Evolutionary conservation across 2,113 vertebrate species (phyloP), one percentile per base, ranked within the genome.

Genomic region (Madoqua kirkii): DNA sequence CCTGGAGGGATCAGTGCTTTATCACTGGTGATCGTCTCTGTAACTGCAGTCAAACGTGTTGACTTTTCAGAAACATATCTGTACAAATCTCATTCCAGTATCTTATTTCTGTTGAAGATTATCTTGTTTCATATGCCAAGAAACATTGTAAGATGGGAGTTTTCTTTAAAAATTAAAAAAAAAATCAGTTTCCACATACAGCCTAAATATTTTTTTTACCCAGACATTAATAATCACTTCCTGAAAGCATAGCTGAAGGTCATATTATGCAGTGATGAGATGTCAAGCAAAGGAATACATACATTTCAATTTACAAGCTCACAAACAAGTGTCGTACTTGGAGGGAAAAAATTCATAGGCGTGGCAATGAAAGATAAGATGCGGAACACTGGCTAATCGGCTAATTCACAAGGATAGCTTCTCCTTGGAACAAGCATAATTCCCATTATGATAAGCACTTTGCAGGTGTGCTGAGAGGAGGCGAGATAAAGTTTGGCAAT

Each of bases 361-460:
- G 79, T 96, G 85, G 82, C 91, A 93, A 97, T 95, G 82, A 96
- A 95, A 93, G 96, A 97, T 76, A 97, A 96, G 90, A 96, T 94
- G 89, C 6, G 43, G 79, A 96, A 96, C 88, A 94, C 67, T 96
- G 48, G 82, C 84, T 98, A 97, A 97, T 95, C 97, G 97, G 92
- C 23, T 96, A 96, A 96, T 96, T 98, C 97, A 93, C 95, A 96
- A 97, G 96, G 92, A 98, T 89, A 95, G 92, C 83, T 93, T 97
- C 97, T 97, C 94, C 93, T 96, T 95, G 97, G 95, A 98, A 98
- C 91, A 96, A 94, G 93, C 86, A 83, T 95, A 98, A 98, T 96
- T 97, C 96, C 93, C 83, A 96, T 91, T 93, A 94, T 82, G 96
- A 96, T 97, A 96, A 98, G 97, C 57, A 89, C 83, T 96, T 64